These are phyloP conservation scores for Sinohyriopsis cumingii DNA, from an alignment of 2,888 invertebrate genomes.

Conservation along the genomic window DNA sequence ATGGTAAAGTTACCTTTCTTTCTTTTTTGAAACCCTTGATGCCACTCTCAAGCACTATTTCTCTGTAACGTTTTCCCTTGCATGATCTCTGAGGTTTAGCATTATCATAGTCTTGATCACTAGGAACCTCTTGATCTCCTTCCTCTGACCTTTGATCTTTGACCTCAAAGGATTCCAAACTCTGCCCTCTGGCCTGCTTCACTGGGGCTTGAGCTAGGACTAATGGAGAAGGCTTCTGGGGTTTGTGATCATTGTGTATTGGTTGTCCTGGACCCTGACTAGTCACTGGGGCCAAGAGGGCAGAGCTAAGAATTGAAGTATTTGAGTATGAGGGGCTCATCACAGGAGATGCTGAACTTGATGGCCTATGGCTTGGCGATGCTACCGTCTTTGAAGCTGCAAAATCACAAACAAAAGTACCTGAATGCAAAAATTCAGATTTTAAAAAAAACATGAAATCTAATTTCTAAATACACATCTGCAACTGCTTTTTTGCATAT, in stretches of 20 bases:
- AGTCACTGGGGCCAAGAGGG: slow-evolving; percentile 15
- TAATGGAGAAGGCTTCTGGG: slow-evolving; percentile 36
- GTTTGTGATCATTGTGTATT: slow-evolving; percentile 27
- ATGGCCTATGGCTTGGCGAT: background rate
- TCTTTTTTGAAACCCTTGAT: slow-evolving; percentile 37
- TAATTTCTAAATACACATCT: too few species aligned
- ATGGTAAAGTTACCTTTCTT: slow-evolving; percentile 36
- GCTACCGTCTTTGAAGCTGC: background rate
- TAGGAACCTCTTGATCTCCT: slow-evolving; percentile 26
- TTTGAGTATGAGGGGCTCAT: too few species aligned
- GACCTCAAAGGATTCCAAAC: slow-evolving; percentile 15
- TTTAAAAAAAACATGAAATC: too few species aligned
- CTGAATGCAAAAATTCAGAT: too few species aligned
- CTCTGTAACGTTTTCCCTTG: slow-evolving; percentile 60
- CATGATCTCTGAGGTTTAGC: slow-evolving; percentile 52
- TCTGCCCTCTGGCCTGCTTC: slow-evolving; percentile 8
- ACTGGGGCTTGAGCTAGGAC: slow-evolving; percentile 34
- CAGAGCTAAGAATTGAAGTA: background rate
- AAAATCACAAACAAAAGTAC: too few species aligned
- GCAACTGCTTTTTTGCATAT: too few species aligned
- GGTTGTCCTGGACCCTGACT: slow-evolving; percentile 6
- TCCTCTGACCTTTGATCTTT: slow-evolving; percentile 14
- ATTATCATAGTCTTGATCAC: slow-evolving; percentile 28
- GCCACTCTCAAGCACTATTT: slow-evolving; percentile 53
- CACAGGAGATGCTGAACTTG: background rate